phyloP scores from a whole-genome alignment of 2,113 vertebrate species.

The Lipophrys pholis region DNA sequence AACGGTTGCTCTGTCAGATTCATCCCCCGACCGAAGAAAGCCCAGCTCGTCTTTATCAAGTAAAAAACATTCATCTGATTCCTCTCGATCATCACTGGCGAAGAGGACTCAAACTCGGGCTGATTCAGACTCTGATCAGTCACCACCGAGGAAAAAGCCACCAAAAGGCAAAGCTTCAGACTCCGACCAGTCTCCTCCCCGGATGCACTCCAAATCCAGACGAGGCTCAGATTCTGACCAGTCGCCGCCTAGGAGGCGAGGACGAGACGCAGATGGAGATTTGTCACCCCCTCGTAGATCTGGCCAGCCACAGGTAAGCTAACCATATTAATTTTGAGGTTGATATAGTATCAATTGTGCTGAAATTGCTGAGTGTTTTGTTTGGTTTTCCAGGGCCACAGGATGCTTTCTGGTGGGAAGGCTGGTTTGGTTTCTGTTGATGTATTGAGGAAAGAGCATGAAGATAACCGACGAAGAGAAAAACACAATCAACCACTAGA shows the following conservation, averaged over 20 bases:
- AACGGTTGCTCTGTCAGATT: slow-evolving; percentile 41
- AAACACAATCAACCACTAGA: slow-evolving; percentile 84
- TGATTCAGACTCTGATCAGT: slow-evolving; percentile 70
- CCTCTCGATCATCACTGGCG: slow-evolving; percentile 12
- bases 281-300: slow-evolving; percentile 83
- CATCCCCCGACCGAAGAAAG: slow-evolving; percentile 51
- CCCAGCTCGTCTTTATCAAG: slow-evolving; percentile 24
- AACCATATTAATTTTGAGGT: background rate
- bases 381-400: slow-evolving; percentile 62
- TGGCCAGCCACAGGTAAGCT: slow-evolving; percentile 67
- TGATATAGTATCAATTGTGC: background rate
- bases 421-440: slow-evolving; percentile 90
- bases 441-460: slow-evolving; percentile 86
- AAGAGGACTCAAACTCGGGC: slow-evolving; percentile 46
- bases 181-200: slow-evolving; percentile 74
- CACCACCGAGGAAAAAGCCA: slow-evolving; percentile 47
- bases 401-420: slow-evolving; percentile 88
- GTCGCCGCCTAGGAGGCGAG: slow-evolving; percentile 72
- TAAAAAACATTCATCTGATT: slow-evolving; percentile 49
- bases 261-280: slow-evolving; percentile 63
- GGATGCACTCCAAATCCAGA: slow-evolving; percentile 45
- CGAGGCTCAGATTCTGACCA: slow-evolving; percentile 68
- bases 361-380: background rate
- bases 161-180: slow-evolving; percentile 28
- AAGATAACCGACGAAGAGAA: slow-evolving; percentile 85